Evolutionary conservation across 2,888 invertebrate genomes (phyloP).

Genomic region (Furcula furcula): DNA sequence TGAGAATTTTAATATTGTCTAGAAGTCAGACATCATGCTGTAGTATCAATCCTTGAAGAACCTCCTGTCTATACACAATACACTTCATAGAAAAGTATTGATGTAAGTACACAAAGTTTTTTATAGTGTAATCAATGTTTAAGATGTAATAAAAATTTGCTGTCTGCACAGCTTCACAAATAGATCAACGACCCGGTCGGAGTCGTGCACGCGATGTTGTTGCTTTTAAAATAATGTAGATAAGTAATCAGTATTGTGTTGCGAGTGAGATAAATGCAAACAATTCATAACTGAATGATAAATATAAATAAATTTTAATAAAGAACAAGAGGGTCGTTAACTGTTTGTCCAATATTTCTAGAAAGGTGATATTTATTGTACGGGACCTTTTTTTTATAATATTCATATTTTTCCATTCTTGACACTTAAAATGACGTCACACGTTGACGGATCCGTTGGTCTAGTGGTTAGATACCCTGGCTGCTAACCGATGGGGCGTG

Average conservation of each 20-base stretch:
- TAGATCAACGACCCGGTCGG: slow-evolving; percentile 36
- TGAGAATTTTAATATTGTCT: slow-evolving; percentile 9
- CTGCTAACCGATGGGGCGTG: no score
- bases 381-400: no score
- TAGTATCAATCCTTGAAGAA: slow-evolving; percentile 1
- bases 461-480: no score
- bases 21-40: no score
- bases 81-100: slow-evolving; percentile 7
- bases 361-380: no score
- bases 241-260: slow-evolving; percentile 25
- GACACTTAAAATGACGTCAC: no score
- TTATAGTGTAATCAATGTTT: slow-evolving; percentile 21
- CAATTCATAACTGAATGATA: slow-evolving; percentile 12
- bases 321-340: slow-evolving; percentile 1
- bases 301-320: slow-evolving; percentile 7
- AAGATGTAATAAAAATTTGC: slow-evolving; percentile 20
- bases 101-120: slow-evolving; percentile 10
- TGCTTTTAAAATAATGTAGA: slow-evolving; percentile 18
- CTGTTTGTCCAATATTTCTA: background rate
- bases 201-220: slow-evolving; percentile 15
- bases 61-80: slow-evolving; percentile 5
- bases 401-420: no score
- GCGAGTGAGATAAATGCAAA: slow-evolving; percentile 22
- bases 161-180: slow-evolving; percentile 26
- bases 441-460: no score